Conservation (phyloP, 2,797 vertebrate genomes). For the Anolis apletophallus region DNA sequence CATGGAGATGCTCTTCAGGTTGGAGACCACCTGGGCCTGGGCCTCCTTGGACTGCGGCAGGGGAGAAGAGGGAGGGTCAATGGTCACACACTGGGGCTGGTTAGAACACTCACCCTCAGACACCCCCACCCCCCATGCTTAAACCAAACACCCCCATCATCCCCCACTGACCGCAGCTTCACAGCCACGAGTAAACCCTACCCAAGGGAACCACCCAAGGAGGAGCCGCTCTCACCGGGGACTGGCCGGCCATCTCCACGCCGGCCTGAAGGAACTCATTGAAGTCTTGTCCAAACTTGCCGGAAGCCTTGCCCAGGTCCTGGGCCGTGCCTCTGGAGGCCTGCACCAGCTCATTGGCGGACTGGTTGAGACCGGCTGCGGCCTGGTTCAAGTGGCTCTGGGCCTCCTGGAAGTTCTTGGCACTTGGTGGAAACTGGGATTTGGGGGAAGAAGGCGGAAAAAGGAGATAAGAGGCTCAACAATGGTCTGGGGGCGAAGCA, state of each 20-base stretch:
- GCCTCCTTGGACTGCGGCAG: conserved; percentile 89
- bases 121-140: background rate
- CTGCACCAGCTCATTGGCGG: conserved; percentile 95
- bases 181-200: background rate
- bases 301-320: conserved; percentile 90
- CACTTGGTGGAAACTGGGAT: conserved; percentile 91
- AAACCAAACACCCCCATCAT: too few relatives aligned
- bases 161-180: background rate
- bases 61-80: background rate
- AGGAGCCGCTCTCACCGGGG: conserved; percentile 83
- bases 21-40: conserved; percentile 93
- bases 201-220: too few relatives aligned
- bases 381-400: conserved; percentile 91
- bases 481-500: background rate
- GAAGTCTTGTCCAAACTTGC: conserved; percentile 96
- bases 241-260: conserved; percentile 96
- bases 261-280: conserved; percentile 93
- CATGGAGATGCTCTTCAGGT: conserved; percentile 98
- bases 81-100: background rate
- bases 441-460: too few relatives aligned
- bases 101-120: too few relatives aligned
- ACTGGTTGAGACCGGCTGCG: conserved; percentile 93
- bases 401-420: conserved; percentile 93
- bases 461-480: background rate
- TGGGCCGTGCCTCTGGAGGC: conserved; percentile 92